Conservation (phyloP, 2,888 invertebrate genomes). For the Morpho achilles region DNA sequence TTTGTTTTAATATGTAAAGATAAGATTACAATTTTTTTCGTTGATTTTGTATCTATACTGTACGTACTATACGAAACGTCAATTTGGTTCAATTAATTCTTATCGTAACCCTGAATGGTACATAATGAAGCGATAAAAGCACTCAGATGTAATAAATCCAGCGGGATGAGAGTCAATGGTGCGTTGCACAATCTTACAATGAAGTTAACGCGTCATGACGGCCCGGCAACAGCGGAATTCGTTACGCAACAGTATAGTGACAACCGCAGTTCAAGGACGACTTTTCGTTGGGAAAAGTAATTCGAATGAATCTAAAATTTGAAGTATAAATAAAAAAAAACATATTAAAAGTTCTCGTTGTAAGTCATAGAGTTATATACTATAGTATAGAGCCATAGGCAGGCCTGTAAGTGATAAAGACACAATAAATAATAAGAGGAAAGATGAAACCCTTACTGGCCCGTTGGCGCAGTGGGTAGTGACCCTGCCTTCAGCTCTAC, state of each 20-base stretch:
- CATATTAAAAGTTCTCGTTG: too few species aligned
- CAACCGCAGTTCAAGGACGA: constrained; percentile 19
- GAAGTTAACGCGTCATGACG: background rate
- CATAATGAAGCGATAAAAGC: background rate
- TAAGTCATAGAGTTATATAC: too few species aligned
- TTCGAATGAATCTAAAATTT: background rate
- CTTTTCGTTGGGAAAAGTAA: constrained; percentile 2
- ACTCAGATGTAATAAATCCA: background rate
- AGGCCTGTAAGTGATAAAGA: too few species aligned
- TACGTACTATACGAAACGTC: background rate
- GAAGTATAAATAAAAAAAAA: too few species aligned
- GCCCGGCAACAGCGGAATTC: constrained; percentile 17
- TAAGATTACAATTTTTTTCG: too few species aligned
- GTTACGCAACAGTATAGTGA: constrained; percentile 15
- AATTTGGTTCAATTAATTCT: background rate
- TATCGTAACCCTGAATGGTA: background rate
- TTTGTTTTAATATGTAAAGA: too few species aligned
- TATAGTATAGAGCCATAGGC: too few species aligned
- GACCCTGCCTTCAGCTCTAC: too few species aligned
- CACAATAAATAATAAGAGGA: too few species aligned
- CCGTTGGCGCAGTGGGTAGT: too few species aligned
- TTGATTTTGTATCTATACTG: too few species aligned
- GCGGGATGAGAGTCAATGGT: constrained; percentile 5
- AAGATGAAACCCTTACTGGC: too few species aligned
- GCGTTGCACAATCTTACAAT: constrained; percentile 12